Conservation (phyloP, 2,797 vertebrate genomes). For the Loriculus beryllinus region DNA sequence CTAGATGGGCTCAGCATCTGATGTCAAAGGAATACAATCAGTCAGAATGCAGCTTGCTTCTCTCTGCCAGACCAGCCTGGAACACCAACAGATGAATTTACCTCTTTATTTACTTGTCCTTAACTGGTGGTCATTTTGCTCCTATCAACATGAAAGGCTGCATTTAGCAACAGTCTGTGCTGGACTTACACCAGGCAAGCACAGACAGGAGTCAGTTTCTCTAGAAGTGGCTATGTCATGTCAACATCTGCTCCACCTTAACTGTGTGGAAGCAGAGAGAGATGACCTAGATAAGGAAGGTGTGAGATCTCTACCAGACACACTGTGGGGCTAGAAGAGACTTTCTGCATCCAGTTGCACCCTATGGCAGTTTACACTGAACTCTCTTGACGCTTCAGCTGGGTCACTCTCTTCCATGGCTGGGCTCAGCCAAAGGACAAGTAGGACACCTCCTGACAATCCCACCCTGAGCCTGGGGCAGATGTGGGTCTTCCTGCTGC, state of each 20-base stretch:
- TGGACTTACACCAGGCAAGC: not conserved
- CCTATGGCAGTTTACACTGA: not conserved
- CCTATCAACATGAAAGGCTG: not conserved
- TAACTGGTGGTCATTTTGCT: not conserved
- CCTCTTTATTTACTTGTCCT: not conserved
- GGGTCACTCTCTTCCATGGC: not conserved
- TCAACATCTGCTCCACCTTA: not conserved
- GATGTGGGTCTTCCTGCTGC: fast-evolving
- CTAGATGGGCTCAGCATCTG: not conserved
- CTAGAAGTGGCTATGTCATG: not conserved
- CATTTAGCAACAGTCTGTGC: not conserved
- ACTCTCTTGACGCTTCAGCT: not conserved
- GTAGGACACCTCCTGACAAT: fast-evolving
- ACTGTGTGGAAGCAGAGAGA: not conserved
- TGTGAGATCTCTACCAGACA: not conserved
- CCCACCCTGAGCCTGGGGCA: fast-evolving
- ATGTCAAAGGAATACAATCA: not conserved
- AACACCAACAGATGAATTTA: not conserved
- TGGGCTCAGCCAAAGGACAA: not conserved
- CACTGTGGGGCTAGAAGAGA: not conserved
- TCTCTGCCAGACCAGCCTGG: not conserved
- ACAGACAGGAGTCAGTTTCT: not conserved
- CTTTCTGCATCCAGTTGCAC: not conserved
- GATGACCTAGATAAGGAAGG: not conserved
- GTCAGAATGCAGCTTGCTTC: not conserved